These are phyloP conservation scores for Zosterops japonicus DNA, from an alignment of 2,113 vertebrate species.

Conservation along the genomic window DNA sequence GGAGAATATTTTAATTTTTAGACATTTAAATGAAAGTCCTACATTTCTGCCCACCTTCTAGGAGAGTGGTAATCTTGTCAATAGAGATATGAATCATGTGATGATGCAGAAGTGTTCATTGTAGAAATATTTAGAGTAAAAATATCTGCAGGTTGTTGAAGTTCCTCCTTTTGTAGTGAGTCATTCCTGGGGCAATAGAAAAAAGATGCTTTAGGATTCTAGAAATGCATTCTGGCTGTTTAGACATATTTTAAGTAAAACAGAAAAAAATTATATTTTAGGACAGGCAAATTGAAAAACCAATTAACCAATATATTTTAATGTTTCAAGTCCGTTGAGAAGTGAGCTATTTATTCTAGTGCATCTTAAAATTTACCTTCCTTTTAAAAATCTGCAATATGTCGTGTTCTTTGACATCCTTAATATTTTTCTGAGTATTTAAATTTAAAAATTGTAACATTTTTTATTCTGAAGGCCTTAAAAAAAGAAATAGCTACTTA, in stretches of 20 bases:
- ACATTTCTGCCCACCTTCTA: not conserved
- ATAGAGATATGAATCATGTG: rapidly evolving
- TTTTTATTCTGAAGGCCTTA: not conserved
- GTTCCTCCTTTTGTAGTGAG: not conserved
- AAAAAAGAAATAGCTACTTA: not conserved
- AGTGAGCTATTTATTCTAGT: not conserved
- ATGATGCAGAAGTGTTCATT: not conserved
- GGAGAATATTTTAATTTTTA: not conserved
- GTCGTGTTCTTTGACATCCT: not conserved
- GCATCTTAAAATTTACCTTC: not conserved
- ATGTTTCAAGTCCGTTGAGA: not conserved
- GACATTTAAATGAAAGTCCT: not conserved
- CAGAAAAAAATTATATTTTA: not conserved
- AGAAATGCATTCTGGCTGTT: not conserved
- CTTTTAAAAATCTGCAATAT: not conserved
- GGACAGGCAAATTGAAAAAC: not conserved
- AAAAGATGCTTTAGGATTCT: not conserved
- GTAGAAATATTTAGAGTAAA: not conserved
- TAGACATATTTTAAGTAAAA: not conserved
- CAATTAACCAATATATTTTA: not conserved
- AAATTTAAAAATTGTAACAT: not conserved
- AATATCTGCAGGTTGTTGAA: not conserved
- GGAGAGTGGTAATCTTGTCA: not conserved
- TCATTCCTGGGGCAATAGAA: not conserved
- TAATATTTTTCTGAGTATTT: not conserved